Conservation (phyloP, 2,797 vertebrate genomes). For the Pseudochaenichthys georgianus region DNA sequence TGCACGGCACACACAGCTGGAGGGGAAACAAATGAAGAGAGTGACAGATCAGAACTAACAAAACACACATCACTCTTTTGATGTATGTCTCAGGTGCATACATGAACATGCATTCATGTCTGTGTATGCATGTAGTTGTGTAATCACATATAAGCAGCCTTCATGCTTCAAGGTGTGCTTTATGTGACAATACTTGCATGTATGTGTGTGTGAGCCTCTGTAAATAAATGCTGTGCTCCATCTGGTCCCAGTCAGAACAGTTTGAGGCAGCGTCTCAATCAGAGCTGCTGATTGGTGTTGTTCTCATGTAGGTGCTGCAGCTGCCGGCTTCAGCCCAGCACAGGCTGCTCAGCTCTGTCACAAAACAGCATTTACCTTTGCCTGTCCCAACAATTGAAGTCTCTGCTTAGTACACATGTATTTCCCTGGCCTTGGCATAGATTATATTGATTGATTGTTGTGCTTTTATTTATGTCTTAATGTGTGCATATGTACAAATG, state of each 20-base stretch:
- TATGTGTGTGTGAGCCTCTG: constrained; percentile 81
- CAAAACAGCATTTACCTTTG: constrained; percentile 3
- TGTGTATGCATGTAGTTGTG: constrained; percentile 48
- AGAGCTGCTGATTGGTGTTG: constrained; percentile 54
- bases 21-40: constrained; percentile 87
- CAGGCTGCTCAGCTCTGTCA: constrained; percentile 1
- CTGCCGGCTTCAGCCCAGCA: constrained; percentile 26
- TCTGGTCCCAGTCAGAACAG: constrained; percentile 85
- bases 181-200: constrained; percentile 58
- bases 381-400: not conserved
- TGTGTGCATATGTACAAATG: too few species aligned
- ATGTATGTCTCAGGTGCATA: constrained; percentile 52
- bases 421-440: too few species aligned
- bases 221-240: constrained; percentile 85
- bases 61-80: constrained; percentile 76
- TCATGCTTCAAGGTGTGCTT: constrained; percentile 58
- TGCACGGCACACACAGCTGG: constrained; percentile 73
- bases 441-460: too few species aligned
- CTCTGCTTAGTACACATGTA: not conserved
- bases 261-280: constrained; percentile 63
- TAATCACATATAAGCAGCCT: not conserved
- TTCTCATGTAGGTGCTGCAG: constrained; percentile 36
- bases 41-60: constrained; percentile 79
- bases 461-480: too few species aligned
- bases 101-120: constrained; percentile 44